These are phyloP conservation scores for Pimephales promelas DNA, from an alignment of 2,113 vertebrate genomes.

Conservation along the genomic window DNA sequence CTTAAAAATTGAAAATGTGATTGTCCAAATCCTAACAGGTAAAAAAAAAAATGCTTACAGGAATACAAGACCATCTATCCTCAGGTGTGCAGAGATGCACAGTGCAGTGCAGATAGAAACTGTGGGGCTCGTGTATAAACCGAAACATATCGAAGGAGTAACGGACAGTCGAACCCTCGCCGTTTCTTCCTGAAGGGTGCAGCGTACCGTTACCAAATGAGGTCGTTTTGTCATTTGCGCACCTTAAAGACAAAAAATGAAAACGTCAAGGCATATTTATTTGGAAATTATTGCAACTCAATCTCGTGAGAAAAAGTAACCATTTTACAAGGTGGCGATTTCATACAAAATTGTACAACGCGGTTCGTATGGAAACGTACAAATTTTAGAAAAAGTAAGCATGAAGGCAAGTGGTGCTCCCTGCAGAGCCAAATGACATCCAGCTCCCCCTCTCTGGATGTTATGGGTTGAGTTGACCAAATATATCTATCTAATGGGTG, in stretches of 20 bases:
- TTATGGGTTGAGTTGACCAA: too few species aligned
- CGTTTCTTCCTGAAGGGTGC: slow-evolving; percentile 52
- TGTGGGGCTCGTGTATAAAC: slow-evolving; percentile 60
- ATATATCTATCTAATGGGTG: too few species aligned
- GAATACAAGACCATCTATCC: slow-evolving; percentile 64
- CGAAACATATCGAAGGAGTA: slow-evolving; percentile 78
- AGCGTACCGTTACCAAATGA: slow-evolving; percentile 56
- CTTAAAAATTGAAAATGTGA: not conserved
- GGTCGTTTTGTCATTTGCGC: slow-evolving; percentile 65
- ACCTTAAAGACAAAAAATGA: slow-evolving; percentile 54
- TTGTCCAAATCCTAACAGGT: not conserved
- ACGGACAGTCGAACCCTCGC: slow-evolving; percentile 60
- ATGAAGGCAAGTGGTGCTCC: too few species aligned
- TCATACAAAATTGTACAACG: too few species aligned
- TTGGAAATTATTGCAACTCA: not conserved
- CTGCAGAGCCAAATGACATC: too few species aligned
- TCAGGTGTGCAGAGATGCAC: slow-evolving; percentile 72
- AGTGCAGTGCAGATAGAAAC: slow-evolving; percentile 75
- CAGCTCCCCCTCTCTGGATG: too few species aligned
- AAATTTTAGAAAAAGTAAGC: too few species aligned
- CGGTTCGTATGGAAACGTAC: too few species aligned
- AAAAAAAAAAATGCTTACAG: slow-evolving; percentile 61
- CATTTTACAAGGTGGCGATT: not conserved
- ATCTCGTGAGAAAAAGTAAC: not conserved
- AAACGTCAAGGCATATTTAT: not conserved